Conservation (phyloP, 2,797 vertebrate species). For the Nannoperca obscura region DNA sequence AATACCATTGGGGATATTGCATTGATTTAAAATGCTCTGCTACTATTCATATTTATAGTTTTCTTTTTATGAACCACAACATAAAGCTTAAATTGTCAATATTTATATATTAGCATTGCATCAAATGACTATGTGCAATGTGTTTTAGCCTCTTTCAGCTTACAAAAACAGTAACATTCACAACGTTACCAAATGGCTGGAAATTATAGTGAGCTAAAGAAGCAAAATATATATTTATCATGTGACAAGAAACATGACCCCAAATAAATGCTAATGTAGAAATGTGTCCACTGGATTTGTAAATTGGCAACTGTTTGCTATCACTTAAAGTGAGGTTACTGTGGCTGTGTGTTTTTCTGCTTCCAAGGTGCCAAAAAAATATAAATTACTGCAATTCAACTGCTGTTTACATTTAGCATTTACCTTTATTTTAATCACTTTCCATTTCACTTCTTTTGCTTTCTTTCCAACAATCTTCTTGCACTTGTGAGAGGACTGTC, state of each 20-base stretch:
- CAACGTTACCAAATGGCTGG: not conserved
- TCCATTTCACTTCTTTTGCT: constrained; percentile 7
- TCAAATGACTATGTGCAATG: not conserved
- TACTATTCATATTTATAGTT: not conserved
- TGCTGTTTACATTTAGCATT: constrained; percentile 2
- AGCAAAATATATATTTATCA: constrained; percentile 25
- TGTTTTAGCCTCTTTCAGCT: not conserved
- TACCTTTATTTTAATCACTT: constrained; percentile 33
- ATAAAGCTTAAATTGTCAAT: not conserved
- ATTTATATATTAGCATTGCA: not conserved
- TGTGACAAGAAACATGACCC: constrained; percentile 8
- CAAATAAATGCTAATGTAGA: constrained; percentile 10
- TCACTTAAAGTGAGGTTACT: constrained; percentile 14
- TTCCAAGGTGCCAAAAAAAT: not conserved
- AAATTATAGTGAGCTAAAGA: not conserved
- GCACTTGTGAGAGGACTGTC: not conserved
- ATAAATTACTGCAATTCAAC: constrained; percentile 20
- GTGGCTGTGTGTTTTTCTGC: not conserved
- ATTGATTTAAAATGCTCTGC: not conserved
- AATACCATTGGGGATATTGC: not conserved
- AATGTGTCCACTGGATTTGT: constrained; percentile 28
- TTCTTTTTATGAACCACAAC: not conserved
- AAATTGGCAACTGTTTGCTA: not conserved
- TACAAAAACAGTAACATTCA: not conserved
- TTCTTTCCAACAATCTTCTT: not conserved